Conservation (phyloP, 2,888 invertebrate genomes). For the Drosophila kuntzei region DNA sequence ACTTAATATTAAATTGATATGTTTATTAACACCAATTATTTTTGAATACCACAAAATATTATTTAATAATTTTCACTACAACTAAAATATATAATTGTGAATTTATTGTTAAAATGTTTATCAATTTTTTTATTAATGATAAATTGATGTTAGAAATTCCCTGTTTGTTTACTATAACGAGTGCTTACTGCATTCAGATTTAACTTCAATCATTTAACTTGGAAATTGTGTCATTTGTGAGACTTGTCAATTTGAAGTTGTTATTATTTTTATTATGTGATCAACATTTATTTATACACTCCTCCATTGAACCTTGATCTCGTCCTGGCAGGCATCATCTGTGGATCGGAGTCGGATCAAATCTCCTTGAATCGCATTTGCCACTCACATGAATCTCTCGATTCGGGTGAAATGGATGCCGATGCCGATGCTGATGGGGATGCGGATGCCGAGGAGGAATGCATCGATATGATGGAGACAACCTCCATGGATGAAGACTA, state of each 20-base stretch:
- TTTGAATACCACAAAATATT: too few species aligned
- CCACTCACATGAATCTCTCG: slow-evolving; percentile 91
- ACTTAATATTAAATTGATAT: too few species aligned
- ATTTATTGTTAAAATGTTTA: too few species aligned
- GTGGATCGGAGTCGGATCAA: slow-evolving; percentile 86
- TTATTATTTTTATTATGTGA: slow-evolving; percentile 26
- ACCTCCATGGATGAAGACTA: slow-evolving; percentile 86
- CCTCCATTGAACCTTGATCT: background rate
- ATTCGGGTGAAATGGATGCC: slow-evolving; percentile 88
- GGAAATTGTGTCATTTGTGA: slow-evolving; percentile 4
- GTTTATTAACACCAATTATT: too few species aligned
- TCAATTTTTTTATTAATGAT: too few species aligned
- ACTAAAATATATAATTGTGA: too few species aligned
- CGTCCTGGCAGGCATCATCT: slow-evolving; percentile 86
- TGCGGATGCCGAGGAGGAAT: slow-evolving; percentile 87
- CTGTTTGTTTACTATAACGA: too few species aligned
- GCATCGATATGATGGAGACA: slow-evolving; percentile 85
- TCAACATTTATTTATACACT: slow-evolving; percentile 14
- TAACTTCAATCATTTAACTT: too few species aligned
- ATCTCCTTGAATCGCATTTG: slow-evolving; percentile 85
- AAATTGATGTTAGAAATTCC: too few species aligned
- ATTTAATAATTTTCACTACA: too few species aligned
- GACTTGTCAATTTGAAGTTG: slow-evolving; percentile 2
- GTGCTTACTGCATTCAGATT: too few species aligned
- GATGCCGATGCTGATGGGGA: slow-evolving; percentile 88